Conservation (phyloP, 2,888 invertebrate species). For the Drosophila emarginata region DNA sequence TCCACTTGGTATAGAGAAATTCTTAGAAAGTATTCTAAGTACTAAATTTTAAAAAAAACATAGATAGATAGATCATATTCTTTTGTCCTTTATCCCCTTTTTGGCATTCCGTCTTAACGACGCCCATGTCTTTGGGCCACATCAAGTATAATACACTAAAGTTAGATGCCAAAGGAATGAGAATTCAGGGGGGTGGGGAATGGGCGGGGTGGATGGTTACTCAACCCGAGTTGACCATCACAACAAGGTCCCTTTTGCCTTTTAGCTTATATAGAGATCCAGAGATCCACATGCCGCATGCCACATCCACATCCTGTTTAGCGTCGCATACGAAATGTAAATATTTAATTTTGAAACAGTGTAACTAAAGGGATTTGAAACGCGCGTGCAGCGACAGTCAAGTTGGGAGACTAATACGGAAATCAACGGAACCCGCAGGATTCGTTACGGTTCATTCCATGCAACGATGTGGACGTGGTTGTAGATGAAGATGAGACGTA, state of each 20-base stretch:
- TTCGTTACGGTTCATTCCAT: conserved; percentile 68
- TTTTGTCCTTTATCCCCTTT: too few species aligned
- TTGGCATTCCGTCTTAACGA: not conserved
- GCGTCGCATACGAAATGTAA: conserved; percentile 71
- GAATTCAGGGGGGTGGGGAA: not conserved
- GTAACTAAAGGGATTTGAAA: conserved; percentile 79
- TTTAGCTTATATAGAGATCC: conserved; percentile 4
- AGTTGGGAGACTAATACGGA: conserved; percentile 34
- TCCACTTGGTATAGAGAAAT: too few species aligned
- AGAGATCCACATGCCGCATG: conserved; percentile 15
- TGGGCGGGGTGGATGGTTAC: not conserved
- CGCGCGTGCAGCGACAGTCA: conserved; percentile 64
- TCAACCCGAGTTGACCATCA: not conserved
- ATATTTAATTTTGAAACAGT: conserved; percentile 81
- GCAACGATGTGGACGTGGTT: conserved; percentile 1
- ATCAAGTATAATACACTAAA: not conserved
- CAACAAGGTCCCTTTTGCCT: not conserved
- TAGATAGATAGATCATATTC: too few species aligned
- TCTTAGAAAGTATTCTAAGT: too few species aligned
- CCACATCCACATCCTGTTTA: conserved; percentile 32
- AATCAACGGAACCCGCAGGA: conserved; percentile 80
- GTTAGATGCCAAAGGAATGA: not conserved
- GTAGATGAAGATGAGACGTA: conserved; percentile 16
- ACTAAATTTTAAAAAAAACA: too few species aligned
- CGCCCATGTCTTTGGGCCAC: not conserved